Percentiles rank a stretch among this genome's conserved stretches.
phyloP scores from a whole-genome alignment of 2,888 invertebrate genomes.

The Ethmia dodecea region DNA sequence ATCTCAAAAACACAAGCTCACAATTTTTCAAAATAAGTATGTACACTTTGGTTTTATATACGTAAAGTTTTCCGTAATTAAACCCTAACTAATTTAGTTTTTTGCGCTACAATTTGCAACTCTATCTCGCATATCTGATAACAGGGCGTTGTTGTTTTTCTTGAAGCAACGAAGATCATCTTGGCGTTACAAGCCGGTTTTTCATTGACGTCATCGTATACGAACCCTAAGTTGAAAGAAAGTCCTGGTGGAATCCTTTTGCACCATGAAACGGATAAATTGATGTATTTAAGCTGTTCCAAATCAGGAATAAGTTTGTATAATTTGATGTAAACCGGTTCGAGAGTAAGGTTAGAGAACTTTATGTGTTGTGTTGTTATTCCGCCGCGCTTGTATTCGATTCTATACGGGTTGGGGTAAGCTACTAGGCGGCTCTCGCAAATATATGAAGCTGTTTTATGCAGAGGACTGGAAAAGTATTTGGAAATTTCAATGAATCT shows the following conservation, averaged over 20 bases:
- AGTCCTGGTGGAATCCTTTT: slow-evolving; percentile 61
- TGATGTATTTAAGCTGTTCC: slow-evolving; percentile 57
- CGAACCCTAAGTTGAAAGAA: slow-evolving; percentile 51
- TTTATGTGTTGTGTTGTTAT: slow-evolving; percentile 50
- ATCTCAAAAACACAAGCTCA: too few species aligned
- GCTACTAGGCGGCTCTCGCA: slow-evolving; percentile 54
- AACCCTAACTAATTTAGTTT: slow-evolving; percentile 26
- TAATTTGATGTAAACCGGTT: slow-evolving; percentile 58
- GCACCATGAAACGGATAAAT: slow-evolving; percentile 47
- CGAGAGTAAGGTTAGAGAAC: slow-evolving; percentile 53
- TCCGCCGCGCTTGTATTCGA: slow-evolving; percentile 53
- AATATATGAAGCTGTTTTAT: slow-evolving; percentile 59
- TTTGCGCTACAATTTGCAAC: slow-evolving; percentile 42
- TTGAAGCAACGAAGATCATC: slow-evolving; percentile 60
- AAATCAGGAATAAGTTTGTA: slow-evolving; percentile 57
- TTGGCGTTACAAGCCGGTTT: slow-evolving; percentile 42
- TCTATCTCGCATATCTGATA: slow-evolving; percentile 67
- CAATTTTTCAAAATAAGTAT: too few species aligned
- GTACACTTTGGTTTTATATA: too few species aligned
- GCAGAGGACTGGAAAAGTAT: slow-evolving; percentile 58
- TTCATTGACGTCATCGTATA: slow-evolving; percentile 59
- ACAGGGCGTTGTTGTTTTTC: slow-evolving; percentile 59
- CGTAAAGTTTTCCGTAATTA: neutral
- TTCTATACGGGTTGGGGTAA: slow-evolving; percentile 46
- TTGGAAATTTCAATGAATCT: slow-evolving; percentile 64